phyloP scores from a whole-genome alignment of 2,888 invertebrate genomes.

The Coenonympha glycerion region DNA sequence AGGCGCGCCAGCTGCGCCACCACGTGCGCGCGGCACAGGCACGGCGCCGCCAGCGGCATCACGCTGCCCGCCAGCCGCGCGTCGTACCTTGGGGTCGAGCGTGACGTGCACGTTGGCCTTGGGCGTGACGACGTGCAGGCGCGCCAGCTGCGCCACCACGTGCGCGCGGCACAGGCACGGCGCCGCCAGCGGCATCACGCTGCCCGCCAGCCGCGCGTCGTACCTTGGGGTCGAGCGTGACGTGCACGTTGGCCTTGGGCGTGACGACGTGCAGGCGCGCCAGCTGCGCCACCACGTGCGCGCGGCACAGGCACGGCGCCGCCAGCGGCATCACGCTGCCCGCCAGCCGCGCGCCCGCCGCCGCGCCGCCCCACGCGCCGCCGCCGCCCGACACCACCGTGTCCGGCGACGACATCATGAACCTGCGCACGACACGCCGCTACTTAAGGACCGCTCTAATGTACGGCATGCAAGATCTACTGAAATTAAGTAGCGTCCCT shows the following conservation, averaged over 20 bases:
- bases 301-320: constrained; percentile 79
- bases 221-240: constrained; percentile 75
- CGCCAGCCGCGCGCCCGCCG: constrained; percentile 89
- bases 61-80: constrained; percentile 89
- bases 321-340: constrained; percentile 92
- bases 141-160: constrained; percentile 43
- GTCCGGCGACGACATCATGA: constrained; percentile 90
- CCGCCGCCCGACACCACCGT: constrained; percentile 83
- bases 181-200: too few species aligned
- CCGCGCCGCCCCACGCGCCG: constrained; percentile 73
- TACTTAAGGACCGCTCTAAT: too few species aligned
- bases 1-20: constrained; percentile 48
- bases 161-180: constrained; percentile 72
- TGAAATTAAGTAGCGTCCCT: too few species aligned
- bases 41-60: constrained; percentile 92
- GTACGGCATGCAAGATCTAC: too few species aligned
- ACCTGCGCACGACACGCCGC: constrained; percentile 33
- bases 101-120: constrained; percentile 94
- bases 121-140: constrained; percentile 78
- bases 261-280: constrained; percentile 66
- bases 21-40: constrained; percentile 58
- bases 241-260: constrained; percentile 93
- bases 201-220: too few species aligned
- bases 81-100: constrained; percentile 85
- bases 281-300: constrained; percentile 44